Evolutionary conservation across 2,888 invertebrate genomes (phyloP), one percentile per base, ranked within the genome.

Genomic region (Mimas tiliae): DNA sequence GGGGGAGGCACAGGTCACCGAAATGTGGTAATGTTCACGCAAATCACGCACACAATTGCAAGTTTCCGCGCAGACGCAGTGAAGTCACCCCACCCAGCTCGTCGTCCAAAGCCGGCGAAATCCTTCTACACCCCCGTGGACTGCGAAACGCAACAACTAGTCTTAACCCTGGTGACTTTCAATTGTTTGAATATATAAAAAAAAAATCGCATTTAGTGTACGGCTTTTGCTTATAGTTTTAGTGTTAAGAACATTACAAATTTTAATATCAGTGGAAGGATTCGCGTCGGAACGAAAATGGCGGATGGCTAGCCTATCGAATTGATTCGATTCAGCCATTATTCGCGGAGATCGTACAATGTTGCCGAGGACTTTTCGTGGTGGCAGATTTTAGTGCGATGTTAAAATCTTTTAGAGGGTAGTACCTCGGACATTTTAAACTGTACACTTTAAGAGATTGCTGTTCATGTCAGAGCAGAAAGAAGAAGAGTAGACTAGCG

Each of bases 381-480:
- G 71, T 74, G 71, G 74, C 70, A 76, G 75, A 73, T 74, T 78
- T 79, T 77, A 84, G 85, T 81, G 82, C 85, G 85, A 68, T 71
- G 42, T 6, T 70, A 75, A 84, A 84, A 90, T 91, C 90, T 85
- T 89, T 90, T 88, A 74, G 73, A 69, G 78, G 79, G 78, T 70
- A 70, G 83, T 83, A 85, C 77, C 72, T 33, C 45, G 66, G 12
- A 50, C 58, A 62, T 79, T 79, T 74, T 82, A 88, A 76, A 75
- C 89, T 90, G 92, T 85, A 82, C 77, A 78, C 78, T 75, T 79
- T 90, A 68, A 80, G 70, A 78, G 82, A 82, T 80, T 90, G 90
- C 83, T 91, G 91, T 91, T 83, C 88, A 89, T 94, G 93, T 90
- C 90, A 84, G 81, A 88, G 78, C n/a, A n/a, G n/a, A 83, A 84